Evolutionary conservation across 2,113 vertebrate species (phyloP).

Genomic region (Aramus guarauna): DNA sequence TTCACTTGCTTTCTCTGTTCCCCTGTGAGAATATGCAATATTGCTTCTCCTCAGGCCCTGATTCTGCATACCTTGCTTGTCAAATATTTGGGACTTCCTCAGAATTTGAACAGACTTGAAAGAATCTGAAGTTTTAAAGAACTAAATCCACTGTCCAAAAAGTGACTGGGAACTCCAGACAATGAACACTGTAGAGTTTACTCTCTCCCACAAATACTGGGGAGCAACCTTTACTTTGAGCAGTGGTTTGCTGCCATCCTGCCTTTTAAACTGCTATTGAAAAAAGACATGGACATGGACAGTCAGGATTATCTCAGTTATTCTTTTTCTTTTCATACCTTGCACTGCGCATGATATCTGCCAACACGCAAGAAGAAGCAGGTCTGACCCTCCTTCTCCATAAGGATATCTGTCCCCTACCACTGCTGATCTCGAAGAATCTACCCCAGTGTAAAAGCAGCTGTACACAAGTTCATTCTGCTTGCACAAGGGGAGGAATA

Average conservation of each 20-base stretch:
- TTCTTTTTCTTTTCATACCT: neutral
- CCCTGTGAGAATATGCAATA: neutral
- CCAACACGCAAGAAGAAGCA: neutral
- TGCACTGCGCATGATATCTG: neutral
- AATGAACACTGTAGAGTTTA: neutral
- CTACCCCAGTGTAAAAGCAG: neutral
- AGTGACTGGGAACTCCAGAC: neutral
- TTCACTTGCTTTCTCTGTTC: neutral
- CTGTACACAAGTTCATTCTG: neutral
- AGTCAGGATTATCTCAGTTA: neutral
- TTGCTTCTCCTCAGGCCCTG: neutral
- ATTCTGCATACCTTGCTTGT: neutral
- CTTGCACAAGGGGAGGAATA: neutral
- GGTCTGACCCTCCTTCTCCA: neutral
- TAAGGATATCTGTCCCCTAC: neutral
- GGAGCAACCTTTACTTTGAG: neutral
- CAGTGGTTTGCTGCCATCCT: neutral
- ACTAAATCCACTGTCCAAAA: neutral
- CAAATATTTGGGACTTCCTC: neutral
- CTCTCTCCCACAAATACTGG: neutral
- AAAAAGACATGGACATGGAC: neutral
- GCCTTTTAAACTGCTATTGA: neutral
- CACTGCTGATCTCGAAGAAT: neutral
- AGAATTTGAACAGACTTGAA: neutral
- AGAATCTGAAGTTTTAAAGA: neutral